phyloP scores from a whole-genome alignment of 2,888 invertebrate species.

The Amblyjoppa proteus region DNA sequence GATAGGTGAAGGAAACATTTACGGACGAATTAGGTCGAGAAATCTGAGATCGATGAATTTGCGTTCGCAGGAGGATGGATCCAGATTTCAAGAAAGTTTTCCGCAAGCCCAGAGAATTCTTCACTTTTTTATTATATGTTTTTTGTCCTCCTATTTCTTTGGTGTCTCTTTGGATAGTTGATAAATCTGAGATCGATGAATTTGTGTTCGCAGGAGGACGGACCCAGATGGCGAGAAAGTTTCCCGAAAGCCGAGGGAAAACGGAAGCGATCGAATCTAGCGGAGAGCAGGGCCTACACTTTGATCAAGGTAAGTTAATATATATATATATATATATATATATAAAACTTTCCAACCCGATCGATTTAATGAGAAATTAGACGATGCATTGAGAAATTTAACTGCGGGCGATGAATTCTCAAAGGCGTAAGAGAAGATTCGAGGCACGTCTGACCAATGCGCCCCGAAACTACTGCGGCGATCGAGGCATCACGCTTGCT shows the following conservation, averaged over 20 bases:
- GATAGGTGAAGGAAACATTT: neutral
- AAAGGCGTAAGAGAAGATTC: conserved; percentile 30
- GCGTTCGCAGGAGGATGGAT: conserved; percentile 74
- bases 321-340: neutral
- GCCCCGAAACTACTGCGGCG: conserved; percentile 27
- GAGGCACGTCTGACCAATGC: conserved; percentile 25
- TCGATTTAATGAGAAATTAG: neutral
- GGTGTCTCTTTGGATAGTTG: conserved; percentile 8
- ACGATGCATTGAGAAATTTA: neutral
- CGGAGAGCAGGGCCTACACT: conserved; percentile 83
- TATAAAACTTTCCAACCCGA: too few species aligned
- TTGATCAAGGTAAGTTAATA: conserved; percentile 81
- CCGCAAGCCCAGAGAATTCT: too few species aligned
- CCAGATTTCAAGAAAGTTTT: too few species aligned
- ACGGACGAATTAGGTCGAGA: too few species aligned
- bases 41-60: too few species aligned
- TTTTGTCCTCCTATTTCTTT: neutral
- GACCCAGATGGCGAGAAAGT: conserved; percentile 74
- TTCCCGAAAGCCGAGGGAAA: conserved; percentile 69
- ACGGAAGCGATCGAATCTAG: conserved; percentile 76
- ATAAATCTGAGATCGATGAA: neutral
- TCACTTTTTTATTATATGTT: neutral
- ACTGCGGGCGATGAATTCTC: neutral
- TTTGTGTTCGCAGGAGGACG: conserved; percentile 74
- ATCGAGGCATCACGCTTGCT: neutral